Evolutionary conservation across 2,797 vertebrate species (phyloP).

Genomic region (Chelidonichthys spinosus): DNA sequence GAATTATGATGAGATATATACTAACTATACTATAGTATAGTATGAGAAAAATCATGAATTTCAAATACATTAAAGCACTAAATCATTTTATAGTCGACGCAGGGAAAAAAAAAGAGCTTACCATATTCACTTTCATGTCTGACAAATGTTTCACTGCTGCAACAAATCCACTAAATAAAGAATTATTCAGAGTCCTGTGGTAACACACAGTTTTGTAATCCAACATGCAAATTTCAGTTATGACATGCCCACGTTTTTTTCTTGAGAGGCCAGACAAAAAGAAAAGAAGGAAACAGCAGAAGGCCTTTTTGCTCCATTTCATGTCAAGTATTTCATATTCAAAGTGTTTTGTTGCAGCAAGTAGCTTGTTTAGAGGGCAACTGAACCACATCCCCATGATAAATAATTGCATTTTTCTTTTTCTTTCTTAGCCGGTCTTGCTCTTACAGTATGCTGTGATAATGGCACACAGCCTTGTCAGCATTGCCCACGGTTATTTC

Average conservation of each 20-base stretch:
- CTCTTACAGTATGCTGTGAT: neutral
- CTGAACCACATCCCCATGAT: conserved; percentile 21
- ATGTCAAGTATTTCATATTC: neutral
- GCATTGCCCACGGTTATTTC: conserved; percentile 6
- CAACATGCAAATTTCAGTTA: neutral
- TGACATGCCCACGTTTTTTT: neutral
- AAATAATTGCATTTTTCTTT: conserved; percentile 4
- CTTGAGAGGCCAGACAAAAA: neutral
- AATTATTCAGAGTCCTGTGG: no score
- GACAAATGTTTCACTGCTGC: neutral
- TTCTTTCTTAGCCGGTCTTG: neutral
- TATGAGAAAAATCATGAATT: neutral
- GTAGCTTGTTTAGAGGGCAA: conserved; percentile 1
- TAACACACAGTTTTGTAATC: neutral
- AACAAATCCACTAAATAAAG: neutral
- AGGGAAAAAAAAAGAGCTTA: neutral
- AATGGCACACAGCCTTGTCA: conserved; percentile 1
- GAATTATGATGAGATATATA: no score
- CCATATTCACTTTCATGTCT: neutral
- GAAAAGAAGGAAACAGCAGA: neutral
- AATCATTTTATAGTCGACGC: neutral
- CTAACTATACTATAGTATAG: no score
- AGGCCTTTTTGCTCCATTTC: no score
- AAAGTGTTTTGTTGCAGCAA: conserved; percentile 17
- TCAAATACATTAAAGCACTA: neutral